Conservation (phyloP, 2,797 vertebrate genomes). For the Sciurus carolinensis region DNA sequence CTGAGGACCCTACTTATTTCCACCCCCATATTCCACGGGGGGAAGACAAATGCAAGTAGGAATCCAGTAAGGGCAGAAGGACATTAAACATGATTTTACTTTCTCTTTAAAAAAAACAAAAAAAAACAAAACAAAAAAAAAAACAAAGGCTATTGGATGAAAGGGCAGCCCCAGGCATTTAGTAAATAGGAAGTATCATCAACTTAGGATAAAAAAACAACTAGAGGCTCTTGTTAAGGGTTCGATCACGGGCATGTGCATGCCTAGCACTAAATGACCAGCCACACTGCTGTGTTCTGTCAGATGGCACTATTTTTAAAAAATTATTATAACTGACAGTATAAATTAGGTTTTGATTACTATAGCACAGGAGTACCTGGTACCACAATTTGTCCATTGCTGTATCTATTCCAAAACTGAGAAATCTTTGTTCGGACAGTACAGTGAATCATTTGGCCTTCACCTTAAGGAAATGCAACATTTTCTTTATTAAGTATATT, state of each 20-base stretch:
- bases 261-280: not conserved
- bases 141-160: not conserved
- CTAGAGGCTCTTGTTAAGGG: not conserved
- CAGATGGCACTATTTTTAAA: not conserved
- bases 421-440: not conserved
- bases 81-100: not conserved
- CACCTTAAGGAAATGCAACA: not conserved
- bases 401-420: not conserved
- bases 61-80: not conserved
- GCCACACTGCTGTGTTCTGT: not conserved
- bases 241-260: rapidly evolving
- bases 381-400: not conserved
- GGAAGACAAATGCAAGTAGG: not conserved
- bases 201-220: conserved; percentile 1
- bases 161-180: not conserved
- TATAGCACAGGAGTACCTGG: not conserved
- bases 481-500: conserved; percentile 10
- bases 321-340: not conserved
- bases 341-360: not conserved
- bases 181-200: not conserved
- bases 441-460: not conserved
- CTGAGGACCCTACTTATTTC: not conserved
- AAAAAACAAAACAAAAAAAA: not conserved
- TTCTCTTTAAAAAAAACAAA: conserved; percentile 17
- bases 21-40: not conserved